A percentile compares a stretch with the other conserved stretches of the same genome.
Conservation (phyloP, 2,113 vertebrate genomes). For the Nycticorax nycticorax region DNA sequence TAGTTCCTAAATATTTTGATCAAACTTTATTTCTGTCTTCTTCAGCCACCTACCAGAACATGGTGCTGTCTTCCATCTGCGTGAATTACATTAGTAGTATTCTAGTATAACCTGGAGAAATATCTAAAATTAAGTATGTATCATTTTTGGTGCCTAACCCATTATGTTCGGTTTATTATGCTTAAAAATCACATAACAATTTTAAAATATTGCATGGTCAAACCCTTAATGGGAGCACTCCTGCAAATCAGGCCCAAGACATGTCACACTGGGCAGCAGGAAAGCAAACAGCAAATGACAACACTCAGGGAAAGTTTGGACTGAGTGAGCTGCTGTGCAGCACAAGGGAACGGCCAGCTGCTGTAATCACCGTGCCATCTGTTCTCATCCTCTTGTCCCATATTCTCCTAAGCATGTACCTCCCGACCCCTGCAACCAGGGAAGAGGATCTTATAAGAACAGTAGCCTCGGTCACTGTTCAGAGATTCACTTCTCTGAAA, state of each 20-base stretch:
- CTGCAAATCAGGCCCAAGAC: not conserved
- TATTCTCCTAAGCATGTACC: not conserved
- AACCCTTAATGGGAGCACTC: not conserved
- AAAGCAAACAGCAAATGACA: not conserved
- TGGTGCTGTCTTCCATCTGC: not conserved
- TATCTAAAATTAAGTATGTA: not conserved
- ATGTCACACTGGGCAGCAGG: not conserved
- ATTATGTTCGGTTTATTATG: not conserved
- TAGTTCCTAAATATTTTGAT: not conserved
- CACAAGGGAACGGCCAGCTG: not conserved
- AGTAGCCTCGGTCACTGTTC: not conserved
- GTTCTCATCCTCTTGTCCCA: constrained; percentile 30
- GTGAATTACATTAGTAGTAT: not conserved
- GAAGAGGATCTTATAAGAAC: not conserved
- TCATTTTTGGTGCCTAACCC: not conserved
- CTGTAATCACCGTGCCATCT: constrained; percentile 24
- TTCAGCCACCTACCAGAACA: not conserved
- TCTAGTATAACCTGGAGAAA: not conserved
- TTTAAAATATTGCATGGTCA: not conserved
- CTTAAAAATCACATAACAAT: not conserved
- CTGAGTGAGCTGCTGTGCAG: constrained; percentile 18
- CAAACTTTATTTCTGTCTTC: not conserved
- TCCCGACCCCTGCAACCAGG: not conserved
- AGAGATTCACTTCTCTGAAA: not conserved
- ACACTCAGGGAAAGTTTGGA: not conserved